Percentiles rank a stretch among this genome's conserved stretches.
Conservation (phyloP, 1,140 invertebrate genomes). For the Drosophila dunni region DNA sequence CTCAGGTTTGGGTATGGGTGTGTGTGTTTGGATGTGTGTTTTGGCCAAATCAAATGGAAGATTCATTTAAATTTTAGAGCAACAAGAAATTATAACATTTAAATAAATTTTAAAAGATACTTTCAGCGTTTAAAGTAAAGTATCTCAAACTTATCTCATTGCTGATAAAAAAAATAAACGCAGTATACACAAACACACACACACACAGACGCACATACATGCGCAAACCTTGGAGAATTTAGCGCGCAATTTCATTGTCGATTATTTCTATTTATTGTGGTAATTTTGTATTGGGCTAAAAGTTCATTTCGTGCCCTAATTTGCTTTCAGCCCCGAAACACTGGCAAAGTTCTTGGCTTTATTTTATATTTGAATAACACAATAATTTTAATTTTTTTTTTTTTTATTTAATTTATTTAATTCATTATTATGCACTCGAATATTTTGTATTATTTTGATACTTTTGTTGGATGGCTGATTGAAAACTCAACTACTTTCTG, state of each 20-base stretch:
- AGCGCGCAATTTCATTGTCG: constrained; percentile 34
- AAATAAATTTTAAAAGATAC: constrained; percentile 3
- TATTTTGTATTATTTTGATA: constrained; percentile 4
- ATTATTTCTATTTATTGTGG: background rate
- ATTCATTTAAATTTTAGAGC: background rate
- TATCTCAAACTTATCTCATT: background rate
- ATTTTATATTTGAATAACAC: constrained; percentile 28
- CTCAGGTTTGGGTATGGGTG: background rate
- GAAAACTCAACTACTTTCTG: background rate
- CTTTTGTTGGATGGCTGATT: constrained; percentile 4
- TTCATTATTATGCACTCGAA: background rate
- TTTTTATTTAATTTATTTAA: constrained; percentile 17
- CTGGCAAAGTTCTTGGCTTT: constrained; percentile 34
- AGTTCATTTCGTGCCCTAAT: constrained; percentile 25
- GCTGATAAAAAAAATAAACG: background rate
- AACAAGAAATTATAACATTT: background rate
- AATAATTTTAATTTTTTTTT: constrained; percentile 5
- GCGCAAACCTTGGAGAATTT: constrained; percentile 18
- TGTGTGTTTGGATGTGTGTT: constrained; percentile 8
- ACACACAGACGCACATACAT: background rate
- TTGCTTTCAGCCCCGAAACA: constrained; percentile 17
- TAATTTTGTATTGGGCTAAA: background rate
- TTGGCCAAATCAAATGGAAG: background rate
- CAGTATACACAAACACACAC: background rate
- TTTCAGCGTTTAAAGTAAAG: background rate